Evolutionary conservation across 2,888 invertebrate species (phyloP).

Genomic region (Pheosia gnoma): DNA sequence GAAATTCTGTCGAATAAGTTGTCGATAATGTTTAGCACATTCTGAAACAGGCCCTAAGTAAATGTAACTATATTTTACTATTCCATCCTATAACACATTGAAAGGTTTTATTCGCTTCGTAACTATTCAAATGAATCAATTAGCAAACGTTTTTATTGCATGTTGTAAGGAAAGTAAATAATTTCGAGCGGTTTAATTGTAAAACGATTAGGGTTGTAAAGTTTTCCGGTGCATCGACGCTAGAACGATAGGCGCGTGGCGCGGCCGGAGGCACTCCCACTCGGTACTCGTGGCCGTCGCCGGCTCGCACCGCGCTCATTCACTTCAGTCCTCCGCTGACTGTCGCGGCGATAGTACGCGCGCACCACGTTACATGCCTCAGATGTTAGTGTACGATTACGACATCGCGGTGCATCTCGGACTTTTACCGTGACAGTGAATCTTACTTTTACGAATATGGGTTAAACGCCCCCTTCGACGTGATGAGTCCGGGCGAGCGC

Average conservation of each 20-base stretch:
- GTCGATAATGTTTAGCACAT: no score
- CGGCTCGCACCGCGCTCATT: conserved; percentile 74
- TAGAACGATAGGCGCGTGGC: conserved; percentile 63
- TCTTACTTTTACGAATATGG: conserved; percentile 85
- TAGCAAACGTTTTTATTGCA: conserved; percentile 32
- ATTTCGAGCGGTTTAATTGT: conserved; percentile 70
- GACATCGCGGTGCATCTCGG: conserved; percentile 73
- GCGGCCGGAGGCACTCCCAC: conserved; percentile 71
- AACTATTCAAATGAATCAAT: conserved; percentile 33
- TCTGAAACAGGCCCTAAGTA: no score
- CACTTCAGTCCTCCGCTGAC: conserved; percentile 79
- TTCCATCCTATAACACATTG: no score
- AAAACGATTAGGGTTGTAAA: conserved; percentile 77
- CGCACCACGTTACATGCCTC: conserved; percentile 62
- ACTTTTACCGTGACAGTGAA: conserved; percentile 81
- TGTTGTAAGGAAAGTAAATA: conserved; percentile 73
- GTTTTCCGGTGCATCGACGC: conserved; percentile 78
- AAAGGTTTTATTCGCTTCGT: conserved; percentile 21
- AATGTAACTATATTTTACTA: no score
- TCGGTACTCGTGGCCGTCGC: conserved; percentile 67
- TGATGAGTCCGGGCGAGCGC: conserved; percentile 83
- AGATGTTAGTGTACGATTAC: conserved; percentile 82
- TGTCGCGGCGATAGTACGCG: conserved; percentile 74
- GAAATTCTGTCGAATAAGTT: no score
- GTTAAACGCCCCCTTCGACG: conserved; percentile 85